A percentile compares a stretch with the other conserved stretches of the same genome.
phyloP scores from a whole-genome alignment of 1,140 invertebrate genomes.

The Neodiprion virginianus region DNA sequence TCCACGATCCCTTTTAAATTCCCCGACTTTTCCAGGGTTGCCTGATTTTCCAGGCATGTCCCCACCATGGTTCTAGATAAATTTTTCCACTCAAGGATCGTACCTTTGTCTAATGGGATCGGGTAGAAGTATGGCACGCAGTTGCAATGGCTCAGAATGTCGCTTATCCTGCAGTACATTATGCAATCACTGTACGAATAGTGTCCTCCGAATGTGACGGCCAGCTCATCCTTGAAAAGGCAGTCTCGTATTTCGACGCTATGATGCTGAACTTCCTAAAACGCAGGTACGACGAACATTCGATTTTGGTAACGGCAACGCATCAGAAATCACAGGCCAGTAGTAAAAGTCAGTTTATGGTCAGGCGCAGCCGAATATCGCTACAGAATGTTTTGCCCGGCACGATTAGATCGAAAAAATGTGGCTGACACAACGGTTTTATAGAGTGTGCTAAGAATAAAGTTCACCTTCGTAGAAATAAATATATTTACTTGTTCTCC shows the following conservation, averaged over 20 bases:
- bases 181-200: constrained; percentile 65
- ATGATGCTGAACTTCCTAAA: constrained; percentile 15
- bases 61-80: too few relatives aligned
- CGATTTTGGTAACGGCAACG: background rate
- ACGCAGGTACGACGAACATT: background rate
- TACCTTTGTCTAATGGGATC: background rate
- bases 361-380: background rate
- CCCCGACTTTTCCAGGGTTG: too few relatives aligned
- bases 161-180: constrained; percentile 59
- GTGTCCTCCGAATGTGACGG: constrained; percentile 24
- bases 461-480: too few relatives aligned
- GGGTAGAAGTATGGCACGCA: constrained; percentile 59
- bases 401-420: too few relatives aligned
- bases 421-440: background rate
- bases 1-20: too few relatives aligned
- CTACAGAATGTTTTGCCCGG: too few relatives aligned
- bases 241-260: constrained; percentile 22
- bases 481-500: too few relatives aligned
- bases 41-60: too few relatives aligned
- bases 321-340: background rate
- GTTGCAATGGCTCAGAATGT: constrained; percentile 58
- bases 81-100: too few relatives aligned
- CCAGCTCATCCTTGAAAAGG: constrained; percentile 24
- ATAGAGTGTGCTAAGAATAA: too few relatives aligned
- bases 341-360: background rate